A percentile compares a stretch with the other conserved stretches of the same genome.
Evolutionary conservation across 2,797 vertebrate genomes (phyloP).

Genomic region (Enteromius unitaeniatus): DNA sequence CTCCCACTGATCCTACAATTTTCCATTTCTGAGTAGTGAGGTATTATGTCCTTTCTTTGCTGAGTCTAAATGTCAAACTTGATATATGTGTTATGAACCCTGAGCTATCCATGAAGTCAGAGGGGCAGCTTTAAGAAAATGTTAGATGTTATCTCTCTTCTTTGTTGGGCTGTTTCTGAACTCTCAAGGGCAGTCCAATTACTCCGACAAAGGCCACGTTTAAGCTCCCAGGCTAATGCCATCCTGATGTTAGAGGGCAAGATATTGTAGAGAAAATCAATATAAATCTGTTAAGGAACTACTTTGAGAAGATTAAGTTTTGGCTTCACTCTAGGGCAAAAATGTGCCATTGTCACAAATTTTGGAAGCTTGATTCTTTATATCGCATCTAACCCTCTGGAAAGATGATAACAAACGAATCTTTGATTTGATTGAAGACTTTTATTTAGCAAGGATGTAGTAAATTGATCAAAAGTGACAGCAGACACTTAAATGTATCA

Average conservation of each 20-base stretch:
- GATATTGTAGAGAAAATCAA: not conserved
- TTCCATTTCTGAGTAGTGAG: not conserved
- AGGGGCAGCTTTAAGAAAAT: conserved; percentile 30
- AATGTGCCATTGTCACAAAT: not conserved
- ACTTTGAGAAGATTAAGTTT: not conserved
- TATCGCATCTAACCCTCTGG: not conserved
- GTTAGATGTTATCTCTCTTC: conserved; percentile 16
- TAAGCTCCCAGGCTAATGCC: not conserved
- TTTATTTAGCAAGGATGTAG: not conserved
- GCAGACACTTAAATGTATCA: not conserved
- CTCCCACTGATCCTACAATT: not conserved
- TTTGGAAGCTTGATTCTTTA: not conserved
- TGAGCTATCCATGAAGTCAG: conserved; percentile 2
- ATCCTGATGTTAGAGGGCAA: not conserved
- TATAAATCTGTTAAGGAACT: not conserved
- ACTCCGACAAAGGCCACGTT: conserved; percentile 9
- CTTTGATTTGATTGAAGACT: not conserved
- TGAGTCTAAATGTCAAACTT: conserved; percentile 37
- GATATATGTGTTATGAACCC: conserved; percentile 27
- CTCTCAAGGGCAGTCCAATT: conserved; percentile 2
- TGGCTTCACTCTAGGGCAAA: not conserved
- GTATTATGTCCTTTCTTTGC: conserved; percentile 15
- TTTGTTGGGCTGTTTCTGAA: not conserved
- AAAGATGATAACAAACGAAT: not conserved
- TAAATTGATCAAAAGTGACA: not conserved